phyloP scores from a whole-genome alignment of 2,797 vertebrate species.

The Meda fulgida region DNA sequence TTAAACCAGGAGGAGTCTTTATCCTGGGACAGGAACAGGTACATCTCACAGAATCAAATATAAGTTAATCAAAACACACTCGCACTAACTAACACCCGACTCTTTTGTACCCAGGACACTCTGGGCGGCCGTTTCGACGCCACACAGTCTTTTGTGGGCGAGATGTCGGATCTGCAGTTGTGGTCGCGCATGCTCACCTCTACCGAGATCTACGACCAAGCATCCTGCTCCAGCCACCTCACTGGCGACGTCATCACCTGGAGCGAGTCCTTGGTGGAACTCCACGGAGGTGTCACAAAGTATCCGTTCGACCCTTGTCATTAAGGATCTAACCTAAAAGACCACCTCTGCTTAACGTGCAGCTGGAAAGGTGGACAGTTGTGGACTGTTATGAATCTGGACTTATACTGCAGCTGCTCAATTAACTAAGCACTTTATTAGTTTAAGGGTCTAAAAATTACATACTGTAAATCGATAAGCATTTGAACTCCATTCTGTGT shows the following conservation, averaged over 20 bases:
- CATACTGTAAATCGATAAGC: slow-evolving; percentile 10
- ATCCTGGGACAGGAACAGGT: slow-evolving; percentile 89
- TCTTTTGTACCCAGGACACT: slow-evolving; percentile 74
- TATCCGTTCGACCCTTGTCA: slow-evolving; percentile 83
- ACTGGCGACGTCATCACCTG: slow-evolving; percentile 81
- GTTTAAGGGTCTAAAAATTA: slow-evolving; percentile 24
- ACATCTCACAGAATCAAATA: slow-evolving; percentile 18
- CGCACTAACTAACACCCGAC: not conserved
- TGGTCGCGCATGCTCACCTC: slow-evolving; percentile 83
- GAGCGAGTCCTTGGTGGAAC: slow-evolving; percentile 78
- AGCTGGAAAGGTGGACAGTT: not conserved
- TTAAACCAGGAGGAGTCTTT: slow-evolving; percentile 83
- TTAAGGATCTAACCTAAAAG: slow-evolving; percentile 58
- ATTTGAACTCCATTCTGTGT: not conserved
- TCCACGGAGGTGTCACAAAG: slow-evolving; percentile 82
- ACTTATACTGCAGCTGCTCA: slow-evolving; percentile 2
- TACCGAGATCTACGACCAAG: slow-evolving; percentile 78
- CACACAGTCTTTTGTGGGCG: slow-evolving; percentile 84
- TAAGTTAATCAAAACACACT: not conserved
- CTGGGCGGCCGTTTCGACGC: slow-evolving; percentile 85
- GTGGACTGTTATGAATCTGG: not conserved
- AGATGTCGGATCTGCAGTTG: slow-evolving; percentile 84
- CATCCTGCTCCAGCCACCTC: slow-evolving; percentile 75
- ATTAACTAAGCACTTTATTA: slow-evolving; percentile 58
- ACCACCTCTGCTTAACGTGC: slow-evolving; percentile 12